These are phyloP conservation scores for Syngnathus floridae DNA, from an alignment of 2,113 vertebrate species.

Conservation along the genomic window DNA sequence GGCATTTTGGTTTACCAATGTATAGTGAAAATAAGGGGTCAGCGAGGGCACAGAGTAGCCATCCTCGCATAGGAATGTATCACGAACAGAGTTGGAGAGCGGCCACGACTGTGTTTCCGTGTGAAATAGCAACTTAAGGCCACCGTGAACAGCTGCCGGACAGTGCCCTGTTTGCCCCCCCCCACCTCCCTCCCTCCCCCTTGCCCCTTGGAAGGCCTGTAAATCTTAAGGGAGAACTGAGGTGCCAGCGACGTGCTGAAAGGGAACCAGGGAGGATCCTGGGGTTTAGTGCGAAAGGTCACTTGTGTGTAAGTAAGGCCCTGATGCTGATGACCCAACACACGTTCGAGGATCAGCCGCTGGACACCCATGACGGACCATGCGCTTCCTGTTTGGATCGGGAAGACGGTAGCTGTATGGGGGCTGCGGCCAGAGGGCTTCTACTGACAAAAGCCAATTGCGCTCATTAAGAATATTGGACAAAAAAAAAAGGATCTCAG, in stretches of 20 bases:
- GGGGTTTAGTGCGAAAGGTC: conserved; percentile 68
- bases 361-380: conserved; percentile 22
- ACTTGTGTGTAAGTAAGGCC: conserved; percentile 51
- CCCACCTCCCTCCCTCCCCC: conserved; percentile 19
- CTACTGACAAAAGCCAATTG: conserved; percentile 46
- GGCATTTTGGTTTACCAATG: conserved; percentile 19
- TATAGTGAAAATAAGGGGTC: conserved; percentile 31
- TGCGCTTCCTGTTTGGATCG: conserved; percentile 30
- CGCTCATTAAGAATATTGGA: conserved; percentile 49
- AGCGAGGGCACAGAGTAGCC: conserved; percentile 25
- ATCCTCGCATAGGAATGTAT: conserved; percentile 50
- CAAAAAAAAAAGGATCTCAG: conserved; percentile 28
- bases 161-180: conserved; percentile 50
- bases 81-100: conserved; percentile 48
- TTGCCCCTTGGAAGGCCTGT: conserved; percentile 54
- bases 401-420: conserved; percentile 31
- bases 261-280: conserved; percentile 60
- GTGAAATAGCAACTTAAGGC: conserved; percentile 75
- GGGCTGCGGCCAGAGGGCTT: conserved; percentile 42
- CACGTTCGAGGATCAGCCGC: conserved; percentile 27
- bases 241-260: conserved; percentile 70
- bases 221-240: conserved; percentile 69
- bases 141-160: conserved; percentile 73
- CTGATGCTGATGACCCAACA: conserved; percentile 52
- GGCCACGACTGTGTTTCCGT: conserved; percentile 67